phyloP scores from a whole-genome alignment of 2,888 invertebrate species.

The Scaeva pyrastri region DNA sequence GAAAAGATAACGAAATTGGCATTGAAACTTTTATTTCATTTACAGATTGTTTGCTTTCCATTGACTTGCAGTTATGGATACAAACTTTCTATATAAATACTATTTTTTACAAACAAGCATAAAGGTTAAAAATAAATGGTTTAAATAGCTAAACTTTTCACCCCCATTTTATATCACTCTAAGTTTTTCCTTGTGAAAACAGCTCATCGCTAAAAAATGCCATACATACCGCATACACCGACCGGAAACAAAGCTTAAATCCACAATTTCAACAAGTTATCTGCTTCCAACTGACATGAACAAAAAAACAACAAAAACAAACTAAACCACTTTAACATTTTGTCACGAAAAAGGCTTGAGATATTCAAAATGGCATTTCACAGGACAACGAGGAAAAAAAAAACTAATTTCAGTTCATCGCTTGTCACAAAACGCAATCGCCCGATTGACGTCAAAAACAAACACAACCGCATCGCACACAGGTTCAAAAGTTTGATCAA shows the following conservation, averaged over 20 bases:
- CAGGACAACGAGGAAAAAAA: not conserved
- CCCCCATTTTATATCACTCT: not conserved
- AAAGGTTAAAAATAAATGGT: not conserved
- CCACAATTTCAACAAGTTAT: constrained; percentile 16
- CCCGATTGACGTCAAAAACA: constrained; percentile 42
- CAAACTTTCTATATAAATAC: not conserved
- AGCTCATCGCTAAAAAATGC: not conserved
- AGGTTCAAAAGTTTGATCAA: constrained; percentile 67
- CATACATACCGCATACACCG: not conserved
- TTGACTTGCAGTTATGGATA: constrained; percentile 5
- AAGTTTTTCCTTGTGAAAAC: not conserved
- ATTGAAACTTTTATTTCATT: not conserved
- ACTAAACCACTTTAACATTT: constrained; percentile 1
- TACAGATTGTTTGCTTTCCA: not conserved
- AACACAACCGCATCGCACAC: constrained; percentile 67
- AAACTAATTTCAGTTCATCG: constrained; percentile 7
- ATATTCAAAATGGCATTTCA: constrained; percentile 8
- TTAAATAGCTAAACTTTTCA: not conserved
- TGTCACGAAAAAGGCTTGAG: not conserved
- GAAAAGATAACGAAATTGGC: not conserved
- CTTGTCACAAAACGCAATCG: constrained; percentile 16
- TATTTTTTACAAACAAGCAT: not conserved
- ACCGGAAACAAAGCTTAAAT: not conserved
- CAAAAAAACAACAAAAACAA: not conserved
- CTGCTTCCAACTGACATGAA: not conserved